Percentiles rank a stretch among this genome's conserved stretches.
Conservation (phyloP, 1,140 invertebrate genomes). For the Calosoma granatense region DNA sequence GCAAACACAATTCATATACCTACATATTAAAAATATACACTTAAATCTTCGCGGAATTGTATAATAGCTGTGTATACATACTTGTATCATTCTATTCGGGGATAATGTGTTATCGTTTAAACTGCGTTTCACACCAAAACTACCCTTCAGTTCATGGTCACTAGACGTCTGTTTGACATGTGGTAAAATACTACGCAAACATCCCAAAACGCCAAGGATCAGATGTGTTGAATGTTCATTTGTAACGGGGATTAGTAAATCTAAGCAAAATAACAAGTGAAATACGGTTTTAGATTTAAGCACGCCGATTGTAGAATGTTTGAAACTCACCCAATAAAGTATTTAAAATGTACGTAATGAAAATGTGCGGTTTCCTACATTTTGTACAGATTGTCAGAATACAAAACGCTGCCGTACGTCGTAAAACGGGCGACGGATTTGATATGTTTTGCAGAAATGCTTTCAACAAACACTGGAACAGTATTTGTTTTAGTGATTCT, state of each 20-base stretch:
- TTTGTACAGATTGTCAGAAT: slow-evolving; percentile 27
- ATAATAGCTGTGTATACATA: slow-evolving; percentile 5
- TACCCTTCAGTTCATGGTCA: slow-evolving; percentile 16
- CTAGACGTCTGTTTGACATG: slow-evolving; percentile 29
- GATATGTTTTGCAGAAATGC: slow-evolving; percentile 29
- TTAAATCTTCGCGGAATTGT: background rate
- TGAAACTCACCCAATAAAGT: slow-evolving; percentile 26
- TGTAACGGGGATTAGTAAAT: slow-evolving; percentile 34
- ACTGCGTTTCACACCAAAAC: slow-evolving; percentile 18
- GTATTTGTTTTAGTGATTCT: background rate
- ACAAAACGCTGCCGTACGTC: slow-evolving; percentile 27
- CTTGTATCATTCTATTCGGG: background rate
- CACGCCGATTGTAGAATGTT: background rate
- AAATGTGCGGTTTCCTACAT: slow-evolving; percentile 27
- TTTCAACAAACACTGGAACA: slow-evolving; percentile 20
- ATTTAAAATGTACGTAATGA: slow-evolving; percentile 28
- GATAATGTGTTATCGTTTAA: slow-evolving; percentile 12
- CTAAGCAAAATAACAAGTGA: too few relatives aligned
- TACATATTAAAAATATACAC: slow-evolving; percentile 33
- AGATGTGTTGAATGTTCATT: slow-evolving; percentile 35
- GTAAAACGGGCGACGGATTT: slow-evolving; percentile 27
- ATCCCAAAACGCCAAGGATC: slow-evolving; percentile 50
- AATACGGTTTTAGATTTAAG: background rate
- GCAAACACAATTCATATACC: slow-evolving; percentile 73
- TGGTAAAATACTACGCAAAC: slow-evolving; percentile 50